These are phyloP conservation scores for Leucosticte australis DNA, from an alignment of 2,113 vertebrate genomes.

Conservation along the genomic window DNA sequence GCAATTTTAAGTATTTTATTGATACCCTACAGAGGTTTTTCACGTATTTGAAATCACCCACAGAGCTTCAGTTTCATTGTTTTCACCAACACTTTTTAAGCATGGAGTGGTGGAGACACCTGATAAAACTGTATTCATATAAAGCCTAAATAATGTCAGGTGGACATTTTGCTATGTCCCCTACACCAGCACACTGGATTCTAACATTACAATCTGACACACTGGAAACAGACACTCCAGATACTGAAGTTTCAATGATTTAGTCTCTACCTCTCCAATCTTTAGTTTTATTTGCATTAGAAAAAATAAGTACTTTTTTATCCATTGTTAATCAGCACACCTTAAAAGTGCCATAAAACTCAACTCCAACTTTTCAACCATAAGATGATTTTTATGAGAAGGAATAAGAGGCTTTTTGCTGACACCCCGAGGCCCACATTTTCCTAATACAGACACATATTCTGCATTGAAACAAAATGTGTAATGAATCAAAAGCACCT, in stretches of 20 bases:
- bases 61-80: background rate
- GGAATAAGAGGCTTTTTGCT: background rate
- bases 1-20: background rate
- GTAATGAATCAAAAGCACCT: background rate
- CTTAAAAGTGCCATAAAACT: background rate
- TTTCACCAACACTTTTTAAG: background rate
- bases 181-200: background rate
- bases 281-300: background rate
- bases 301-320: background rate
- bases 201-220: background rate
- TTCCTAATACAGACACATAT: background rate
- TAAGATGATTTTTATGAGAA: background rate
- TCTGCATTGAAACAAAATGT: background rate
- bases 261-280: background rate
- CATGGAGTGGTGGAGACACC: background rate
- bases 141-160: background rate
- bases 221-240: background rate
- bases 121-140: background rate
- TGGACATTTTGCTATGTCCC: background rate
- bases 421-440: background rate
- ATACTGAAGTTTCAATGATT: background rate
- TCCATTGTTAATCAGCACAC: background rate
- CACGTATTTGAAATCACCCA: background rate
- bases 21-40: background rate
- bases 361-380: background rate